Conservation (phyloP, 1,140 invertebrate genomes). For the Polyergus mexicanus region DNA sequence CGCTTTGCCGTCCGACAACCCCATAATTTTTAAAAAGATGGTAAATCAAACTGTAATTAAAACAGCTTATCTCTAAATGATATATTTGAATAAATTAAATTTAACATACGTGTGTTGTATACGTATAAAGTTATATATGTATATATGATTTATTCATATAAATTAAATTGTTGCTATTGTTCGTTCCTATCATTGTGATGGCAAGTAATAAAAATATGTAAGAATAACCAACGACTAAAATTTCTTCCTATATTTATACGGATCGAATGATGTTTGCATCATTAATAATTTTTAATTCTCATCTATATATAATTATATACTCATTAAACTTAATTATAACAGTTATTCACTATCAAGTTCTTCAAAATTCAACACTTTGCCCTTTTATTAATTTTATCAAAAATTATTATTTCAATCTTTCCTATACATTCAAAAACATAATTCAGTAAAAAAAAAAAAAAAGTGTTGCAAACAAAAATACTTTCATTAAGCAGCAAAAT, state of each 20-base stretch:
- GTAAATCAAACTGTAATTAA: constrained; percentile 7
- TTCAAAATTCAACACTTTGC: background rate
- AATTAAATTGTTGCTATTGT: background rate
- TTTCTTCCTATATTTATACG: background rate
- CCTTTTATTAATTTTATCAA: background rate
- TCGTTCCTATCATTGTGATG: background rate
- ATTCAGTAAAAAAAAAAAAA: background rate
- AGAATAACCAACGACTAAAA: background rate
- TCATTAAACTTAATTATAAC: background rate
- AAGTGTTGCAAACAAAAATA: background rate
- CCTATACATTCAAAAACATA: background rate
- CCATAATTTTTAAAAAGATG: constrained; percentile 1
- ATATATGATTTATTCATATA: background rate
- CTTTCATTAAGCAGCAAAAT: background rate
- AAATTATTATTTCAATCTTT: background rate
- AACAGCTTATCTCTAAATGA: background rate
- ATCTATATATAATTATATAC: background rate
- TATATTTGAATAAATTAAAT: background rate
- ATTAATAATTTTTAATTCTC: background rate
- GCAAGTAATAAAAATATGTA: background rate
- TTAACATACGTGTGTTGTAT: background rate
- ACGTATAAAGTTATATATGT: too few relatives aligned
- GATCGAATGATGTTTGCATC: background rate
- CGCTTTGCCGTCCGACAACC: background rate
- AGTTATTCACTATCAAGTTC: background rate